These are phyloP conservation scores for Taeniopygia guttata DNA, from an alignment of 2,797 vertebrate genomes.

Conservation along the genomic window DNA sequence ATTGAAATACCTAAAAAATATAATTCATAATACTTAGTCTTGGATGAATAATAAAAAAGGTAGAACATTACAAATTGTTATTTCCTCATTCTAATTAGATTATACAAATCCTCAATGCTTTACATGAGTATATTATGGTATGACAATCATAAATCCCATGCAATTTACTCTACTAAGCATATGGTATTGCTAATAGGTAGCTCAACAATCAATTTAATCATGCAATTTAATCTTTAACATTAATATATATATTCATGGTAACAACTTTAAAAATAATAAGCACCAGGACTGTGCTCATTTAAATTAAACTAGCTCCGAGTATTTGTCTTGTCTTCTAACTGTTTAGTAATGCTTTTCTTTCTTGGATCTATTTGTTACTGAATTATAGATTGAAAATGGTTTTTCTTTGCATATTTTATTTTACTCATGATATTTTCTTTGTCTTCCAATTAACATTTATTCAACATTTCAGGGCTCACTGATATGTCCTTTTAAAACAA, in stretches of 20 bases:
- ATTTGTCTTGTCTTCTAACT: not conserved
- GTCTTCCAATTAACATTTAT: constrained; percentile 61
- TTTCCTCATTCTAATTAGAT: constrained; percentile 57
- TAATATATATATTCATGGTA: constrained; percentile 38
- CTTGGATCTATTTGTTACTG: not conserved
- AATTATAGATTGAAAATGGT: not conserved
- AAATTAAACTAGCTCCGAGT: constrained; percentile 21
- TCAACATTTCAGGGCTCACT: constrained; percentile 7
- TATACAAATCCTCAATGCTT: constrained; percentile 33
- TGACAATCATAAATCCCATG: not conserved
- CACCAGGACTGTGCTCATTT: not conserved
- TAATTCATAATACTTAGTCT: not conserved
- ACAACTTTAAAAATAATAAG: constrained; percentile 52
- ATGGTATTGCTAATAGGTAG: not conserved
- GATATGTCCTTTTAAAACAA: constrained; percentile 50
- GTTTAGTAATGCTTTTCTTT: not conserved
- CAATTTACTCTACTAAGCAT: not conserved
- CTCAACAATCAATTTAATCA: constrained; percentile 52
- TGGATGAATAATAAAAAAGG: constrained; percentile 41
- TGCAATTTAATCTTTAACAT: constrained; percentile 50
- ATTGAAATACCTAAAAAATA: not conserved
- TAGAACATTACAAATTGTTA: constrained; percentile 13
- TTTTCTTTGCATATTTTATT: not conserved
- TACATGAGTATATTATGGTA: not conserved
- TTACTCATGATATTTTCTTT: constrained; percentile 39